These are phyloP conservation scores for Scolanthus callimorphus DNA, from an alignment of 92 coral and sea anemone genomes.

Conservation along the genomic window DNA sequence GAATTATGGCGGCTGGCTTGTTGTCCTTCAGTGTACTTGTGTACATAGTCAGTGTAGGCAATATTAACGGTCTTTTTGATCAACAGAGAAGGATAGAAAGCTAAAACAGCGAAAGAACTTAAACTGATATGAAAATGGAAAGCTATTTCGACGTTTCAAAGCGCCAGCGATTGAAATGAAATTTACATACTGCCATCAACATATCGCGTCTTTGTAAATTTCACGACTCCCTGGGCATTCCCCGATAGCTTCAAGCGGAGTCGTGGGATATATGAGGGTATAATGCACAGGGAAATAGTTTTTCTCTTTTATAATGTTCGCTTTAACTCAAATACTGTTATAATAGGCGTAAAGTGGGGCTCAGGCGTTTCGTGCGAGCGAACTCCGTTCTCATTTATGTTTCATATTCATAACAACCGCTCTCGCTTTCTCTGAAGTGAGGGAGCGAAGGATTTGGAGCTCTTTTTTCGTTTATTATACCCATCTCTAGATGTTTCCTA, in stretches of 20 bases:
- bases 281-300: neutral
- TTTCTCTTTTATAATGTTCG: neutral
- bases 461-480: no score
- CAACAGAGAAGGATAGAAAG: no score
- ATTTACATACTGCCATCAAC: conserved; percentile 49
- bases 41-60: conserved; percentile 69
- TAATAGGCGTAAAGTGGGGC: conserved; percentile 69
- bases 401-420: conserved; percentile 67
- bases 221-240: conserved; percentile 66
- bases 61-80: conserved; percentile 53
- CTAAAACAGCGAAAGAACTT: neutral
- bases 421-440: no score
- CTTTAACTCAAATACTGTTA: conserved; percentile 17
- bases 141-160: conserved; percentile 29
- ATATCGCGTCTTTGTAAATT: conserved; percentile 47
- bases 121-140: conserved; percentile 20
- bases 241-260: conserved; percentile 50
- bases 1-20: conserved; percentile 87
- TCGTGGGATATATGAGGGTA: neutral
- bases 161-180: conserved; percentile 37
- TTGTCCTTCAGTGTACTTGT: conserved; percentile 66
- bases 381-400: conserved; percentile 65
- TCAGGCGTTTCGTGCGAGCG: conserved; percentile 48
- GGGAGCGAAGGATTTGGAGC: no score
- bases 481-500: no score